A percentile compares a stretch with the other conserved stretches of the same genome.
Conservation (phyloP, 2,113 vertebrate genomes). For the Nyctibius bracteatus region DNA sequence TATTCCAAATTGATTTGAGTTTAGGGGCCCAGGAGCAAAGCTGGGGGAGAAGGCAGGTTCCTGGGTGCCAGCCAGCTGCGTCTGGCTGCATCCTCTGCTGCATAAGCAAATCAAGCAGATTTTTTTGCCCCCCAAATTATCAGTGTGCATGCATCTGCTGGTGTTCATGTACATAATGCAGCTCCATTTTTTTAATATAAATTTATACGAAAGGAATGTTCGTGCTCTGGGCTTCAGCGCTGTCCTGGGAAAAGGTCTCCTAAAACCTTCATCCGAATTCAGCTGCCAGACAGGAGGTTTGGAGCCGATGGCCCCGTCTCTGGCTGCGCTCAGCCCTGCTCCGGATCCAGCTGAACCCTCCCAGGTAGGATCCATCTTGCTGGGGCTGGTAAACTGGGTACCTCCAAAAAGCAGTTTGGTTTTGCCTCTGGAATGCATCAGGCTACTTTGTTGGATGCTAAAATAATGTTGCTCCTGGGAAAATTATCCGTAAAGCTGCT, state of each 20-base stretch:
- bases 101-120: fast-evolving
- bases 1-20: not conserved
- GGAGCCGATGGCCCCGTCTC: fast-evolving
- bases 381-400: fast-evolving
- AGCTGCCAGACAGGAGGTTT: not conserved
- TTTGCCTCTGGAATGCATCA: not conserved
- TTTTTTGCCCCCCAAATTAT: not conserved
- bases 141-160: not conserved
- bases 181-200: not conserved
- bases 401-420: too few species aligned
- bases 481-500: fast-evolving
- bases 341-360: not conserved
- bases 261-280: fast-evolving
- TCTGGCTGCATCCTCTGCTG: not conserved
- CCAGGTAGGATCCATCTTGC: not conserved
- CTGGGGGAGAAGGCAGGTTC: not conserved
- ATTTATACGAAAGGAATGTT: fast-evolving
- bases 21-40: not conserved
- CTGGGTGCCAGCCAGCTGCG: not conserved
- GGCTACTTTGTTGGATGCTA: not conserved
- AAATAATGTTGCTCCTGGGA: not conserved
- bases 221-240: fast-evolving
- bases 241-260: not conserved
- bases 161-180: fast-evolving
- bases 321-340: not conserved